These are phyloP conservation scores for Enteromius treurensis DNA, from an alignment of 2,797 vertebrate genomes.

Conservation along the genomic window DNA sequence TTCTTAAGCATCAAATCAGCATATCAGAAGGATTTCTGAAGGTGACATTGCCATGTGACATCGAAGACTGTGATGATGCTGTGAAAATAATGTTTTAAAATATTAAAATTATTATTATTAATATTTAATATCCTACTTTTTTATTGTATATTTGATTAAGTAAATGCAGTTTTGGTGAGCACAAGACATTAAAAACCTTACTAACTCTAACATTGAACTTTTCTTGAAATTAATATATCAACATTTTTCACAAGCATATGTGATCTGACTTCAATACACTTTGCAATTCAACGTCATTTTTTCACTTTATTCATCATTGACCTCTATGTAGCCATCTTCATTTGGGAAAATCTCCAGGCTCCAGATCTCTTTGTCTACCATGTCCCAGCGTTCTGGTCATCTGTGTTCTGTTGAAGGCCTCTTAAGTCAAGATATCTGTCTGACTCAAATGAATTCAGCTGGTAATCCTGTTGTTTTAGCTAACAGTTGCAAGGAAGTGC, in stretches of 20 bases:
- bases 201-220: not conserved
- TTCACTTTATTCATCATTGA: not conserved
- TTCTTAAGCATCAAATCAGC: not conserved
- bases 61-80: no score
- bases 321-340: not conserved
- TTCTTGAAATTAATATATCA: not conserved
- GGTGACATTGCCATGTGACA: not conserved
- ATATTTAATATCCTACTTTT: not conserved
- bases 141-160: not conserved
- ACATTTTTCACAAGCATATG: not conserved
- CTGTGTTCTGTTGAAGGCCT: constrained; percentile 22
- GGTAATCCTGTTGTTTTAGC: constrained; percentile 74
- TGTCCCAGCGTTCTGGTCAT: constrained; percentile 11
- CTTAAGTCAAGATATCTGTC: constrained; percentile 67
- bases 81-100: not conserved
- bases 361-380: not conserved
- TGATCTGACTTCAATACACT: not conserved
- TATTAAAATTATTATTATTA: not conserved
- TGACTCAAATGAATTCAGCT: constrained; percentile 62
- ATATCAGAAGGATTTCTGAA: not conserved
- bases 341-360: not conserved
- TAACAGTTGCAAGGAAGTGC: constrained; percentile 77
- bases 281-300: no score
- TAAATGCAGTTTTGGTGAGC: constrained; percentile 8
- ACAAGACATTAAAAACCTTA: not conserved